Evolutionary conservation across 2,797 vertebrate species (phyloP).

Genomic region (Poeciliopsis turneri): DNA sequence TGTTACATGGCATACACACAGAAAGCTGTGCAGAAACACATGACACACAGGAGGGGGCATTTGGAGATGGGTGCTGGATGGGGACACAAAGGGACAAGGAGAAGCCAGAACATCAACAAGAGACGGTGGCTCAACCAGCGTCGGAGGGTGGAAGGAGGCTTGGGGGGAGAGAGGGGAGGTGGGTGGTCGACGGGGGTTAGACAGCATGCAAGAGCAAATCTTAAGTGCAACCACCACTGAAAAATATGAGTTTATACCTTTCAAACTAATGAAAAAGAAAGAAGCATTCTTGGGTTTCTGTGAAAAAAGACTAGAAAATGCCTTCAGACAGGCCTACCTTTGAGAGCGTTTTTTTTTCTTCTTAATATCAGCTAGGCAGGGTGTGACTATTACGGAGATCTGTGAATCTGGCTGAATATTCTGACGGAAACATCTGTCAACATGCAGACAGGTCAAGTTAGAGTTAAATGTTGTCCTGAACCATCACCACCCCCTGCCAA

Average conservation of each 20-base stretch:
- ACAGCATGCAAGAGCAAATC: conserved; percentile 85
- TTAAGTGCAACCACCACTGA: conserved; percentile 81
- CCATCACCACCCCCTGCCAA: conserved; percentile 61
- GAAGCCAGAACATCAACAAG: conserved; percentile 76
- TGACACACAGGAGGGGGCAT: conserved; percentile 70
- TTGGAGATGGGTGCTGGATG: conserved; percentile 78
- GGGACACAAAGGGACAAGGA: conserved; percentile 74
- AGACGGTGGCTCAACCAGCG: conserved; percentile 72
- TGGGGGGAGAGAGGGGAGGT: conserved; percentile 56
- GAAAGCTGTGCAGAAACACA: conserved; percentile 73
- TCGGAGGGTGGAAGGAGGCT: conserved; percentile 33
- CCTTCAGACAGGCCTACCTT: conserved; percentile 86
- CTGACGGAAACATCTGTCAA: conserved; percentile 89
- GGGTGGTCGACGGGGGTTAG: conserved; percentile 74
- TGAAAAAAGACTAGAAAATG: conserved; percentile 80
- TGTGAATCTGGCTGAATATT: conserved; percentile 84
- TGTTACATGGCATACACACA: conserved; percentile 77
- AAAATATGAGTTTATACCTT: conserved; percentile 78
- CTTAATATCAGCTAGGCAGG: conserved; percentile 86
- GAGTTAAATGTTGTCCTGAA: conserved; percentile 71
- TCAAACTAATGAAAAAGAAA: conserved; percentile 81
- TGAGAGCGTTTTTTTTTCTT: conserved; percentile 85
- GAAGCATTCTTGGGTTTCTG: conserved; percentile 82
- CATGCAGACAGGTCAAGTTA: conserved; percentile 87
- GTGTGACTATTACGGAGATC: conserved; percentile 84